These are phyloP conservation scores for Umimayanthus kanabou DNA, from an alignment of 92 coral and sea anemone genomes.

Conservation along the genomic window DNA sequence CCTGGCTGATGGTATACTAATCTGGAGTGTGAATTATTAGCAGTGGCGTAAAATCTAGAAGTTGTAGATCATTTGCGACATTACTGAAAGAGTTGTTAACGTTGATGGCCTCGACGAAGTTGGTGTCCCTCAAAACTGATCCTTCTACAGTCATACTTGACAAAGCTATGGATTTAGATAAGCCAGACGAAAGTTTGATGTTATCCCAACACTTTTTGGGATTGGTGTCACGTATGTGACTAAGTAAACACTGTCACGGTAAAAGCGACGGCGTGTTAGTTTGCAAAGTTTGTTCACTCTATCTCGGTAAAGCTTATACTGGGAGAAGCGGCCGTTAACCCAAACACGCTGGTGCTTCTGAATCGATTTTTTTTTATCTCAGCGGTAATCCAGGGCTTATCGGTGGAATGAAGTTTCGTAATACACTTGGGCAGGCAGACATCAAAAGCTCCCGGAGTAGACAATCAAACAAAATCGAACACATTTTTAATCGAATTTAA, in stretches of 20 bases:
- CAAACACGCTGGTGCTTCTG: slow-evolving; percentile 39
- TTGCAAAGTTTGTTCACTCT: slow-evolving; percentile 53
- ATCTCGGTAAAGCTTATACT: slow-evolving; percentile 42
- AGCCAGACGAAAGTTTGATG: slow-evolving; percentile 4
- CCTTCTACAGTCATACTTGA: slow-evolving; percentile 29
- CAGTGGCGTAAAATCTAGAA: slow-evolving; percentile 14
- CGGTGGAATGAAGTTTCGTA: slow-evolving; percentile 44
- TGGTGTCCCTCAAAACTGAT: slow-evolving; percentile 15
- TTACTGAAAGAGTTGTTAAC: slow-evolving; percentile 46
- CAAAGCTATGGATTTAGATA: slow-evolving; percentile 2
- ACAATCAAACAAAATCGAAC: not conserved
- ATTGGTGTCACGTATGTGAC: not conserved
- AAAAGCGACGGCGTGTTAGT: slow-evolving; percentile 28
- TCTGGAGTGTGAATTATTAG: slow-evolving; percentile 4
- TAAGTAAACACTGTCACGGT: slow-evolving; percentile 14
- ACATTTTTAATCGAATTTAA: too few relatives aligned
- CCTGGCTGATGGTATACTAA: slow-evolving; percentile 37
- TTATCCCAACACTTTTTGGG: slow-evolving; percentile 29
- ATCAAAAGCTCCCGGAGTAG: slow-evolving; percentile 11
- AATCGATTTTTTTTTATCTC: slow-evolving; percentile 46
- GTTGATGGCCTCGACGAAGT: slow-evolving; percentile 37
- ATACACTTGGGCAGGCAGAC: slow-evolving; percentile 32
- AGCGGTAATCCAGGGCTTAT: slow-evolving; percentile 53
- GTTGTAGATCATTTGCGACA: slow-evolving; percentile 45
- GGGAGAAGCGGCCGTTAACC: slow-evolving; percentile 38